These are phyloP conservation scores for Hemichromis elongatus DNA, from an alignment of 2,113 vertebrate genomes.

Conservation along the genomic window DNA sequence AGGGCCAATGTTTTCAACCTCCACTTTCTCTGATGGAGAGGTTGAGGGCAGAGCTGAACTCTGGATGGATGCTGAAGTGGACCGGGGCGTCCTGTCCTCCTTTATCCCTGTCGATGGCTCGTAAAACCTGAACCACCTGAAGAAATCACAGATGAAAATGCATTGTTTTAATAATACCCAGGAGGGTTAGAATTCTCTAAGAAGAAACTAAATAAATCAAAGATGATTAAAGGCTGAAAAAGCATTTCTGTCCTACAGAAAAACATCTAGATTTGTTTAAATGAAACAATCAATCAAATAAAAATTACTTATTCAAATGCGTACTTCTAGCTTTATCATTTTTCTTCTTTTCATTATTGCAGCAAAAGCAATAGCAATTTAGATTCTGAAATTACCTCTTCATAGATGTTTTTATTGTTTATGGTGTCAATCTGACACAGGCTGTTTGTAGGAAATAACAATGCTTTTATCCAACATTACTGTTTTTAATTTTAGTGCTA, in stretches of 20 bases:
- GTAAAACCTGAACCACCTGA: constrained; percentile 82
- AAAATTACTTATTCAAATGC: neutral
- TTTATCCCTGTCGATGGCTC: constrained; percentile 77
- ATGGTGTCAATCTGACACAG: neutral
- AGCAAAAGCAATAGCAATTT: neutral
- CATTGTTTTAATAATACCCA: neutral
- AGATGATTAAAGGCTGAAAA: neutral
- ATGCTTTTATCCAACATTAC: neutral
- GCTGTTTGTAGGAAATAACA: neutral
- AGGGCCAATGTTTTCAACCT: constrained; percentile 57
- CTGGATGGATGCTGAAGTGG: constrained; percentile 77
- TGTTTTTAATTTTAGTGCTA: neutral
- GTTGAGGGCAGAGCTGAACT: constrained; percentile 74
- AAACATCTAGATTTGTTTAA: neutral
- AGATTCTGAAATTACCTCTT: neutral
- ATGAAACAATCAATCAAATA: neutral
- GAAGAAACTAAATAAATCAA: neutral
- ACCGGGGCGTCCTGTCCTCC: constrained; percentile 69
- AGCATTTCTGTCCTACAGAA: neutral
- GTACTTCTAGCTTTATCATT: neutral
- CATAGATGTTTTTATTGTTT: neutral
- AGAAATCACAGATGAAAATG: neutral
- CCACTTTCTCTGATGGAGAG: constrained; percentile 77
- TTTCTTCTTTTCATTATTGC: neutral
- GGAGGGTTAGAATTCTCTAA: neutral